Evolutionary conservation across 2,888 invertebrate genomes (phyloP), one percentile per base, ranked within the genome.

Genomic region (Tenthredo amoena): DNA sequence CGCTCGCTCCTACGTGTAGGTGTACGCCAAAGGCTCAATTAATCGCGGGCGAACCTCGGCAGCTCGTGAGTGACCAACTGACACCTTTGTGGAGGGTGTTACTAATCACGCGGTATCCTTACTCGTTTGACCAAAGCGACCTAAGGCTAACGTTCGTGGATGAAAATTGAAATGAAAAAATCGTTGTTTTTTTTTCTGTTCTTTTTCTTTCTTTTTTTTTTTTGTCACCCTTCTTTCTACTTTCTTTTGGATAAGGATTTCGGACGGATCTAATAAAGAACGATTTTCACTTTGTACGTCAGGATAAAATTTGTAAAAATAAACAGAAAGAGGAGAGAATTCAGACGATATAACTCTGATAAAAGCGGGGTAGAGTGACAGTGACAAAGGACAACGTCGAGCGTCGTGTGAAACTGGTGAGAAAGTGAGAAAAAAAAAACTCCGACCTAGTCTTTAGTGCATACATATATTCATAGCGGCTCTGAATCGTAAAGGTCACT

Each of bases 11-110:
- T 37, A 9, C 31, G 43, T 43, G 34, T 37, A 31, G 26, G 26
- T 21, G 55, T 40, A 34, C 26, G 77, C 21, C 77, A 77, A 77
- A 77, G 77, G 77, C 77, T 77, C 77, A 77, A 77, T 77, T 77
- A 77, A 77, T 50, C 77, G 77, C 77, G 77, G 77, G 34, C 77
- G 77, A 55, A 34, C 77, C 50, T 77, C n/a, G 31, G 55, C 18
- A 77, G 31, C 77, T 77, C 77, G 50, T 77, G 77, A 77, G 77
- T 77, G 77, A 77, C 77, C 77, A 77, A 55, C 77, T 50, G 77
- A 77, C 77, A 77, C 50, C 77, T 77, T 55, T 34, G 77, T 77
- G 18, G 50, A 50, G 50, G 77, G 77, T 77, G 55, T 77, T 26
- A 77, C 76, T 77, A 77, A 77, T 77, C 76, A 77, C 76, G 50